Conservation (phyloP, 2,888 invertebrate genomes). For the Nasonovia ribisnigri region DNA sequence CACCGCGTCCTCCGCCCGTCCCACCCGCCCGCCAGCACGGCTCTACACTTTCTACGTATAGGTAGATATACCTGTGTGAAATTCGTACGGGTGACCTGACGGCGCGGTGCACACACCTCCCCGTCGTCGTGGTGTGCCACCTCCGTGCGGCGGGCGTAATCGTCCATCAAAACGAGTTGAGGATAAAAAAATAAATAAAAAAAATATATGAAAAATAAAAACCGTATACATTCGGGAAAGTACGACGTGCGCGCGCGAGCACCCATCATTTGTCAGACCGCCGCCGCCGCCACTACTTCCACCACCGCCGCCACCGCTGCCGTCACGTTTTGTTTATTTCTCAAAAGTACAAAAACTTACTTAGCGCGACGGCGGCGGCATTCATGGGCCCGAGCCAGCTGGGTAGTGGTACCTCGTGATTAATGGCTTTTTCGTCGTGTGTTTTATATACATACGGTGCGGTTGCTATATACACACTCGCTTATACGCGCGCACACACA, state of each 20-base stretch:
- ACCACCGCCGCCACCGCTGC: neutral
- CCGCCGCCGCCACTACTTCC: neutral
- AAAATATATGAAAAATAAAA: neutral
- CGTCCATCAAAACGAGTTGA: conserved; percentile 61
- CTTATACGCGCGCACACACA: neutral
- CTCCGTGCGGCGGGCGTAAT: conserved; percentile 51
- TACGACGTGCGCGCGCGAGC: conserved; percentile 51
- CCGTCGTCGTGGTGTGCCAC: conserved; percentile 17
- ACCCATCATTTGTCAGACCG: conserved; percentile 63
- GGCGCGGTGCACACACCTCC: neutral
- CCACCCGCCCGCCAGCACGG: neutral
- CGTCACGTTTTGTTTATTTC: conserved; percentile 63
- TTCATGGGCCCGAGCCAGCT: conserved; percentile 58
- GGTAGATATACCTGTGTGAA: neutral
- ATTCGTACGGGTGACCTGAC: conserved; percentile 22
- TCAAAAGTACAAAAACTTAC: conserved; percentile 65
- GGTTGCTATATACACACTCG: conserved; percentile 27
- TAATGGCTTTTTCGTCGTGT: conserved; percentile 58
- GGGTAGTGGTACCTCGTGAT: conserved; percentile 65
- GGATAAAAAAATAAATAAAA: conserved; percentile 23
- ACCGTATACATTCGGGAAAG: conserved; percentile 9
- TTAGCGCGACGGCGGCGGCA: conserved; percentile 52
- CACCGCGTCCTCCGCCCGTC: neutral
- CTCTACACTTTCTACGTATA: neutral
- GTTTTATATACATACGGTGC: neutral